Base-by-base conservation (phyloP, 2,888 invertebrate species). In the Campaea margaritaria region DNA sequence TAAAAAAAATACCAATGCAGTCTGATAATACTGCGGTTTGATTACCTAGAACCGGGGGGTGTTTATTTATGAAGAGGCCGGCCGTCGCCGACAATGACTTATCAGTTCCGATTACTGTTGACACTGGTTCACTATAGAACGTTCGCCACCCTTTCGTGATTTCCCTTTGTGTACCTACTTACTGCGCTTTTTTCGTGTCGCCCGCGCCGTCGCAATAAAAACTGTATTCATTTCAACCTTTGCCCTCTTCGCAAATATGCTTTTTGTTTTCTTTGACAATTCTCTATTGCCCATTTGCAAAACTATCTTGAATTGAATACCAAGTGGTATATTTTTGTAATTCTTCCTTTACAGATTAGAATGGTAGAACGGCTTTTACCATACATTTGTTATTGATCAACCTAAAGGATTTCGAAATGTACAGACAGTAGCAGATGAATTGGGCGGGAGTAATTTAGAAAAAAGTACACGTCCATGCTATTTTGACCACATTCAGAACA, bases 21-120 rank as follows among this genome's bases (percentile, higher is more conserved):
- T 65, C 67, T 70, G 77, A 76, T 78, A 78, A 78, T 70, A 72
- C 66, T 76, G 75, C 78, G 70, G 72, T 69, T 68, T 68, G 72
- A 73, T 78, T 84, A 82, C 78, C 68, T 64, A 68, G 76, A 82
- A 83, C 64, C 56, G 50, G 64, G 55, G 74, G 79, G 77, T 75
- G 78, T 81, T 79, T 81, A 76, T 77, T 79, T 79, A 74, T 77
- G 72, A 73, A 76, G 74, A 73, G 72, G 65, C 69, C 71, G 67
- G 67, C 68, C 69, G 67, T 69, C 72, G 74, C 69, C 69, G 73
- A 72, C 76, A 71, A 55, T 71, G 65, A 70, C 69, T 82, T 85
- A 86, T 83, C 83, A 79, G 74, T 78, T 78, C 75, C 71, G 76
- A 80, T 82, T 78, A 78, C 68, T 81, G 78, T 79, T 81, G 79